Percentiles rank a stretch among this genome's conserved stretches.
These are phyloP conservation scores for Phocides pigmalion DNA, from an alignment of 1,140 invertebrate genomes.

Conservation along the genomic window DNA sequence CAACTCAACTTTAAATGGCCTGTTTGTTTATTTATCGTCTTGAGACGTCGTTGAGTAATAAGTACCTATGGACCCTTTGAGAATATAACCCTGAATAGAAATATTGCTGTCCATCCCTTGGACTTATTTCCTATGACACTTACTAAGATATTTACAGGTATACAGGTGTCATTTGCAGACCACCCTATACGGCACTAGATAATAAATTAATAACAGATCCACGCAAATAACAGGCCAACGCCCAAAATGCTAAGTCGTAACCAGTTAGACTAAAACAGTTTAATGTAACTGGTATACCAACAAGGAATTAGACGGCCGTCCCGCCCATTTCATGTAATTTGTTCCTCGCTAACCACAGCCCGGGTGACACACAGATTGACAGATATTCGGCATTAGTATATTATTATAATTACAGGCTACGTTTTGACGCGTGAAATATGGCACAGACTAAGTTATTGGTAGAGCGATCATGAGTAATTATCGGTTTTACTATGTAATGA, in stretches of 20 bases:
- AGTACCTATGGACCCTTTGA: too few species aligned
- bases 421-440: slow-evolving; percentile 42
- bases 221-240: not conserved
- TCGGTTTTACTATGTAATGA: too few species aligned
- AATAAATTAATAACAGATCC: not conserved
- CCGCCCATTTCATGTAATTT: slow-evolving; percentile 46
- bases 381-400: slow-evolving; percentile 48
- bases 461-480: not conserved
- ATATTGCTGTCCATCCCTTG: too few species aligned
- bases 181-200: too few species aligned
- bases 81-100: too few species aligned
- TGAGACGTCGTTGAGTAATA: too few species aligned
- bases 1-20: too few species aligned
- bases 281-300: slow-evolving; percentile 15
- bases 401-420: slow-evolving; percentile 51
- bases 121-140: too few species aligned
- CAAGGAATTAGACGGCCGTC: slow-evolving; percentile 20
- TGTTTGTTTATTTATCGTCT: too few species aligned
- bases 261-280: not conserved
- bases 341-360: slow-evolving; percentile 39
- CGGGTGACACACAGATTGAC: slow-evolving; percentile 51
- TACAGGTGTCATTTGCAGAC: too few species aligned
- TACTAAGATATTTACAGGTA: too few species aligned
- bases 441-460: slow-evolving; percentile 1
- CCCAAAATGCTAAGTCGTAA: not conserved